Evolutionary conservation across 2,797 vertebrate genomes (phyloP), one percentile per base, ranked within the genome.

Genomic region (Eidolon dupreanum): DNA sequence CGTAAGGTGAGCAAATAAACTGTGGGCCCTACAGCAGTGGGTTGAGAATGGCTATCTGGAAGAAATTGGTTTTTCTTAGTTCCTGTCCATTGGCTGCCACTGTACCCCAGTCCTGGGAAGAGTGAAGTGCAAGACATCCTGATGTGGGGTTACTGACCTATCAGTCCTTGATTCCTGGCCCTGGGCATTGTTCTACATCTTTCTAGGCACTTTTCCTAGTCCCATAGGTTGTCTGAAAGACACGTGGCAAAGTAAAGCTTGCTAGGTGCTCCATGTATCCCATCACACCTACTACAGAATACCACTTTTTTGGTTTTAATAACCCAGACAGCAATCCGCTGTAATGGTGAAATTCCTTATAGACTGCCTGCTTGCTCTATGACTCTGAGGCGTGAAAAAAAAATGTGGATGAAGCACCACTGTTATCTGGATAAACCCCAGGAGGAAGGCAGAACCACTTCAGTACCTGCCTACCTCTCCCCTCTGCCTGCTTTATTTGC

Each of bases 301-400:
- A 90, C 33, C 73, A 49, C 8, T 86, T 79, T 85, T 57, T 31
- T 11, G 20, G 24, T 70, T 93, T 85, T 71, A 88, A 66, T 65
- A 93, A 65, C 31, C 26, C 41, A 31, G 83, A 78, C 2, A 75
- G 57, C n/a, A 87, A 73, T 46, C 90, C 57, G 75, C 74, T 84
- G 59, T 3, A 2, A 68, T 0, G 1, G 1, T 24, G 49, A 49
- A 55, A 49, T 22, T 86, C 79, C 88, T 75, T 51, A 55, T 33
- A 36, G 12, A 75, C 1, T 33, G 84, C 22, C 61, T 63, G 38
- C 38, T 59, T 63, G 38, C 38, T 59, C 89, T 53, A 63, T 57
- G 68, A 88, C 86, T 66, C 51, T 0, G 13, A 59, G 68, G 57
- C 15, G 28, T 24, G 31, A n/a, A 11, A 38, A 38, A n/a, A 20